Conservation (phyloP, 2,888 invertebrate genomes). For the Itoplectis maculator region DNA sequence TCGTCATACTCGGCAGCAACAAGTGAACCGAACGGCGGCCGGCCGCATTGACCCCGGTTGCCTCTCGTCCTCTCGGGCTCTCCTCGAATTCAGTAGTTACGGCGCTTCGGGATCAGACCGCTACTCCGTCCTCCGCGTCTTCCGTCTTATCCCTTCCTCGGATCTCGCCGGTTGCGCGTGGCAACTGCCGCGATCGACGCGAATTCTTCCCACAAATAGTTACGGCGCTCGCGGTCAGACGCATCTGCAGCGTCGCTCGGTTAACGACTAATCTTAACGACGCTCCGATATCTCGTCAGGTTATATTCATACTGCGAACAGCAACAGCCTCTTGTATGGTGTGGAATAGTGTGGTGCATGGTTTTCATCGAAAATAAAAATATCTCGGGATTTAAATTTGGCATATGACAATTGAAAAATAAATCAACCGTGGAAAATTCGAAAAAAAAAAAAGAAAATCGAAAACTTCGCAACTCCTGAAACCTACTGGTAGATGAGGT, state of each 20-base stretch:
- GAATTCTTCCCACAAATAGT: conserved; percentile 25
- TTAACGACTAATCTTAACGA: neutral
- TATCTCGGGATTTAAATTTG: neutral
- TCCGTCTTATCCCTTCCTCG: neutral
- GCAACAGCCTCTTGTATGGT: conserved; percentile 74
- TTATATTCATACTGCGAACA: conserved; percentile 4
- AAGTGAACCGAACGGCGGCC: conserved; percentile 63
- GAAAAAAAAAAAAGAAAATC: conserved; percentile 45
- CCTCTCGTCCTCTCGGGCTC: neutral
- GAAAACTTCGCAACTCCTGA: conserved; percentile 67
- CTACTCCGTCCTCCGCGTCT: neutral
- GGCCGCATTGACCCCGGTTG: conserved; percentile 7
- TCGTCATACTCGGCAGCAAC: conserved; percentile 63
- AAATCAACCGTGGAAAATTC: neutral
- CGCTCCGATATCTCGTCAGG: conserved; percentile 16
- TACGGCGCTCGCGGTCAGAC: conserved; percentile 29
- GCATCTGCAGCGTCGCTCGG: neutral
- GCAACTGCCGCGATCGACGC: neutral
- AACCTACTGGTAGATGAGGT: conserved; percentile 74
- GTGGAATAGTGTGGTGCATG: conserved; percentile 77
- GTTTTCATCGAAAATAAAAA: conserved; percentile 43
- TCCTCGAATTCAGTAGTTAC: conserved; percentile 28
- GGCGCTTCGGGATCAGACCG: conserved; percentile 14
- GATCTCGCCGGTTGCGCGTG: neutral
- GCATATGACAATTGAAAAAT: no score